Base-by-base conservation (phyloP, 2,797 vertebrate genomes). In the Lepus oiostolus region DNA sequence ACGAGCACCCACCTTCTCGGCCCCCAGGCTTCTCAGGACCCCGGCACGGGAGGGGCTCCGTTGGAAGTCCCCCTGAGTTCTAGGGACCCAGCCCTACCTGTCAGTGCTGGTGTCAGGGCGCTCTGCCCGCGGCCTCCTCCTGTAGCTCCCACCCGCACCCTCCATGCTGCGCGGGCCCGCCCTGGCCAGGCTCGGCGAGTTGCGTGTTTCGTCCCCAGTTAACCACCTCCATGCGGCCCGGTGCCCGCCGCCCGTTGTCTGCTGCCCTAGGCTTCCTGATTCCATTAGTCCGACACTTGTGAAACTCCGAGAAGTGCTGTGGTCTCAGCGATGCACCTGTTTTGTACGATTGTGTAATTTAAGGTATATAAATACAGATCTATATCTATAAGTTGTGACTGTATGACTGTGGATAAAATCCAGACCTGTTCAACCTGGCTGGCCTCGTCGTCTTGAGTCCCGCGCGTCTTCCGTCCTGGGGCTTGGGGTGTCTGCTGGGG, bases 321-420 rank as follows among this genome's bases (percentile, higher is more conserved):
- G 96, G 97, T 98, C 98, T 98, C 98, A 98, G 98, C 98, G 97
- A 98, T 95, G 98, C 98, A 97, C 98, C 98, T 90, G 97, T 98
- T 98, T 98, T 98, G 98, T 98, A 98, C 97, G 95, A 96, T 97
- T 97, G 98, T 98, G 98, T 98, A 98, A 98, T 98, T 98, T 98
- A 98, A 98, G 96, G 97, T 98, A 97, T 98, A 98, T 98, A 98
- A 98, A 98, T 98, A 98, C 87, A 98, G 91, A 97, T 95, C 95
- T 96, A 94, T 96, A 94, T 95, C 97, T 97, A 95, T 98, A 4
- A 98, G 62, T 97, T 85, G 98, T 98, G 98, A 98, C 96, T 97
- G 98, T 97, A 87, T 47, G 92, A 95, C 93, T 97, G 96, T 96
- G 95, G 92, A 97, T 97, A 97, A 97, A 97, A 92, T 83, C 96